Percentiles rank a stretch among this genome's conserved stretches.
phyloP scores from a whole-genome alignment of 2,113 vertebrate species.

The Brachyistius frenatus region DNA sequence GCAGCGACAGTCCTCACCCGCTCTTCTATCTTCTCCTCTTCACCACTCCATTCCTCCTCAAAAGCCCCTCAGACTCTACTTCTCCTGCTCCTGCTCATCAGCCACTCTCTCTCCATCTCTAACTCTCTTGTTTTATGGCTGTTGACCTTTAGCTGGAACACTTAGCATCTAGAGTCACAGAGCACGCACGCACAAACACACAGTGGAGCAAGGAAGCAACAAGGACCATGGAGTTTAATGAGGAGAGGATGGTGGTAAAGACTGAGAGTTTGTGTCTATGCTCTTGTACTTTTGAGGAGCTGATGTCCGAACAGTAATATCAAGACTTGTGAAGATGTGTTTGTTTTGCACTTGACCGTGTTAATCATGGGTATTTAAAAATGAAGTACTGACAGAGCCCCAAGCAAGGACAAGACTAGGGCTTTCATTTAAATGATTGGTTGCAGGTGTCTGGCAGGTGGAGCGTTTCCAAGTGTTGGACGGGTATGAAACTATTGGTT shows the following conservation, averaged over 20 bases:
- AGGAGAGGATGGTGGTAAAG: constrained; percentile 23
- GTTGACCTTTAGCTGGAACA: constrained; percentile 78
- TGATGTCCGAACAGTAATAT: constrained; percentile 17
- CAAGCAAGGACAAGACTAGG: not conserved
- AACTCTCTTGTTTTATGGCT: constrained; percentile 65
- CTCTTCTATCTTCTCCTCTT: constrained; percentile 64
- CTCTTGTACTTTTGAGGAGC: constrained; percentile 44
- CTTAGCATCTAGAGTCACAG: constrained; percentile 61
- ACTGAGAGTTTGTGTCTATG: constrained; percentile 13
- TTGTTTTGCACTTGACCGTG: constrained; percentile 33
- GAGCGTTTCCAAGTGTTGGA: not conserved
- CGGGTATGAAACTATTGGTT: not conserved
- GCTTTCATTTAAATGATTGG: not conserved
- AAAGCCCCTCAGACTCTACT: constrained; percentile 66
- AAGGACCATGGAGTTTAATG: constrained; percentile 45
- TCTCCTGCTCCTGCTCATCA: constrained; percentile 64
- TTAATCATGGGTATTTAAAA: constrained; percentile 21
- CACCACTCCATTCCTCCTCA: constrained; percentile 64
- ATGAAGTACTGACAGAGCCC: not conserved
- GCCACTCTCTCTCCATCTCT: constrained; percentile 39
- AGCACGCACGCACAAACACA: constrained; percentile 9
- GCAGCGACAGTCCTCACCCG: constrained; percentile 64
- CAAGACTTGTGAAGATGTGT: constrained; percentile 16
- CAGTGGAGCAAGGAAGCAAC: constrained; percentile 22
- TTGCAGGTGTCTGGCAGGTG: not conserved